Percentiles rank a stretch among this genome's conserved stretches.
Conservation (phyloP, 2,113 vertebrate species). For the Esox niger region DNA sequence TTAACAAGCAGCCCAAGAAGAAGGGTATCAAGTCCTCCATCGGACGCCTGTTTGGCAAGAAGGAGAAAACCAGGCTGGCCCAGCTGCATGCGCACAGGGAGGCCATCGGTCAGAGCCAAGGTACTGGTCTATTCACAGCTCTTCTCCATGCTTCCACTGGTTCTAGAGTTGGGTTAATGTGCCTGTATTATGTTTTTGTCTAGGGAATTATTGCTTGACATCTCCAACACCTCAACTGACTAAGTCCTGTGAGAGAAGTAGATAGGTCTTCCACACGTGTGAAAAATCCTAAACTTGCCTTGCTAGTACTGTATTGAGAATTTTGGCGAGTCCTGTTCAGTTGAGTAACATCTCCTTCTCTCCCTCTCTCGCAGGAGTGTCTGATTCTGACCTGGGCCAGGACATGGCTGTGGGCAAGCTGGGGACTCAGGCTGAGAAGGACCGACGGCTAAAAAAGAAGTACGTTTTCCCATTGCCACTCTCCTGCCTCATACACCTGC, state of each 20-base stretch:
- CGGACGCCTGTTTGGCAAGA: constrained; percentile 96
- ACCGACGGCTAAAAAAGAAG: constrained; percentile 97
- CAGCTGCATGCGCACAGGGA: constrained; percentile 84
- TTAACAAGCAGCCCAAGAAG: constrained; percentile 97
- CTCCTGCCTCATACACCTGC: background rate
- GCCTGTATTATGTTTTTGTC: background rate
- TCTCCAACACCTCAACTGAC: too few species aligned
- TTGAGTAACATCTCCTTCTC: background rate
- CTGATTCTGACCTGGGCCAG: constrained; percentile 89
- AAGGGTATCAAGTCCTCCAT: constrained; percentile 99
- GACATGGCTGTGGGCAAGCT: constrained; percentile 91
- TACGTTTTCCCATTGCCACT: constrained; percentile 66
- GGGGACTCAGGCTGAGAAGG: constrained; percentile 97
- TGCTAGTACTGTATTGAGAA: background rate
- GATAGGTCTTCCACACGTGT: too few species aligned
- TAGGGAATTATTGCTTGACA: background rate
- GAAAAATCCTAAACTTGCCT: background rate
- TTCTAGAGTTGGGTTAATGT: background rate
- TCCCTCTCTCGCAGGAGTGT: constrained; percentile 29
- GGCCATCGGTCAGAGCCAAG: constrained; percentile 69
- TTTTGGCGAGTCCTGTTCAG: background rate
- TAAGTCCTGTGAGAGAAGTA: too few species aligned
- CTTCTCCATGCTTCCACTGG: background rate
- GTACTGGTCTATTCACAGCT: constrained; percentile 5
- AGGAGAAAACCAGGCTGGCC: constrained; percentile 91